Base-by-base conservation (phyloP, 2,113 vertebrate species). In the Microcebus tavaratra region DNA sequence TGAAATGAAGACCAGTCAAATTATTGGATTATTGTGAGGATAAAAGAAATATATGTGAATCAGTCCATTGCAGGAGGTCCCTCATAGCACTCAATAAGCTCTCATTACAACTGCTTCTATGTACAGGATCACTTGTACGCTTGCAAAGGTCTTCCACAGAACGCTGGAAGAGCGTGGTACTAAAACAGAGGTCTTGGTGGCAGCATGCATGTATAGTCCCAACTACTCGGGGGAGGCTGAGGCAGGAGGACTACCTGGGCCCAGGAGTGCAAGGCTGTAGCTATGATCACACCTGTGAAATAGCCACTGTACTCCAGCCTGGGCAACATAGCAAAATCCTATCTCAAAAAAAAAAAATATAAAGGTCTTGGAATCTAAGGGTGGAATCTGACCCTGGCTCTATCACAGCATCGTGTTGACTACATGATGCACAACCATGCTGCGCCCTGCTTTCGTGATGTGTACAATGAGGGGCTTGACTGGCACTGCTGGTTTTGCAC, bases 11-110 rank as follows among this genome's bases (percentile, higher is more conserved):
- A 50, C 48, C 6, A n/a, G 34, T 14, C 55, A 57, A 23, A 21
- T n/a, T 12, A 12, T 9, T 12, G 0, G 13, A 29, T 63, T 0
- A 2, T 29, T 12, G 10, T 21, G 61, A 91, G 5, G 50, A 48
- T 3, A 18, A 59, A 80, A 68, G 29, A 81, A 50, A 42, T 12
- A 0, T 5, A 0, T 1, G 12, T 65, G 55, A 91, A 63, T 27
- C 59, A 72, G 34, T 15, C 31, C 27, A 5, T 4, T 27, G 23
- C 25, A 1, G 3, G 4, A 39, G 48, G 25, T 29, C 36, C 29
- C 39, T 8, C 59, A 6, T 6, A 21, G 48, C 29, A 61, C 29
- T 53, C 39, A 2, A 31, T 48, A 15, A 48, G 45, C 39, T 27
- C 42, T 61, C 12, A 50, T 1, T 0, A 86, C 8, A 12, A 12